A percentile compares a stretch with the other conserved stretches of the same genome.
phyloP scores from a whole-genome alignment of 2,797 vertebrate species.

The Halcyon leucocephala region DNA sequence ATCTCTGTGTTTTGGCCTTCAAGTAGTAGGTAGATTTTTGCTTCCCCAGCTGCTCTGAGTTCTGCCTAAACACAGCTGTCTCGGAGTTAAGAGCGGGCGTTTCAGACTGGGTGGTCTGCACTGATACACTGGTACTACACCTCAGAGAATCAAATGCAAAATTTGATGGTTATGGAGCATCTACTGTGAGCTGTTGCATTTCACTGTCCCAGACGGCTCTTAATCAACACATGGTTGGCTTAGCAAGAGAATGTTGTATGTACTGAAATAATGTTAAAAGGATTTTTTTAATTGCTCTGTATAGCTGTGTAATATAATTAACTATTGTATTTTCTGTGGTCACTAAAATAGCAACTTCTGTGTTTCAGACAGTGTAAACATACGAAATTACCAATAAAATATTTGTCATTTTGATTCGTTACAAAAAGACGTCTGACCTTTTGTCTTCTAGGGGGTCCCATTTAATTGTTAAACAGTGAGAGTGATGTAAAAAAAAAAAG shows the following conservation, averaged over 20 bases:
- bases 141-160: not conserved
- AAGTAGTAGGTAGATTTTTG: not conserved
- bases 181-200: not conserved
- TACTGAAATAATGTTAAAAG: conserved; percentile 8
- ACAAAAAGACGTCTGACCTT: not conserved
- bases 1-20: not conserved
- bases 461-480: not conserved
- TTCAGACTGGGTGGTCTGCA: not conserved
- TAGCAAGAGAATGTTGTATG: conserved; percentile 20
- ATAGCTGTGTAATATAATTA: conserved; percentile 67
- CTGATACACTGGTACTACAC: not conserved
- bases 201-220: not conserved
- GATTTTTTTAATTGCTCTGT: conserved; percentile 33
- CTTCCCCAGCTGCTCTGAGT: not conserved
- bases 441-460: not conserved
- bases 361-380: conserved; percentile 54
- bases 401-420: conserved; percentile 39
- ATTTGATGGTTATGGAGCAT: not conserved
- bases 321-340: conserved; percentile 51
- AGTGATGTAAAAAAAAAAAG: not conserved
- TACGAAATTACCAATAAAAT: conserved; percentile 73
- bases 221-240: not conserved
- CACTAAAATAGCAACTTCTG: conserved; percentile 48
- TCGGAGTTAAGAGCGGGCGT: not conserved
- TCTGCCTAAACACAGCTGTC: not conserved